Conservation (phyloP, 2,113 vertebrate species). For the Odocoileus virginianus region DNA sequence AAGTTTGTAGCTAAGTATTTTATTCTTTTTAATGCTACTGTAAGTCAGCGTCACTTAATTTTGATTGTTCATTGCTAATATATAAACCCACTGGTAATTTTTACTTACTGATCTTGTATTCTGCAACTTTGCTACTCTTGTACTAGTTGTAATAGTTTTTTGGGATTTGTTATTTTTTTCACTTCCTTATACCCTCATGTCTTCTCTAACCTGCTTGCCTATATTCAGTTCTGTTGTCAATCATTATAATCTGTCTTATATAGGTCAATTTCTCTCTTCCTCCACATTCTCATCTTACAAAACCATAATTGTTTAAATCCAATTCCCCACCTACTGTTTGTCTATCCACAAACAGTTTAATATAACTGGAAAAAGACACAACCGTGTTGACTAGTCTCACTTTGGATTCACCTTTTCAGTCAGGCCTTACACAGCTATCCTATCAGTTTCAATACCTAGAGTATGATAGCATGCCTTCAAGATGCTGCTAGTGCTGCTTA, state of each 20-base stretch:
- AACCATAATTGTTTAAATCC: neutral
- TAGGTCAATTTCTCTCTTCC: neutral
- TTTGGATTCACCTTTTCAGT: neutral
- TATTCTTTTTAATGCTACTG: neutral
- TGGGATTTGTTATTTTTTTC: neutral
- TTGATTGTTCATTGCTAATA: neutral
- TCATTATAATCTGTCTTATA: neutral
- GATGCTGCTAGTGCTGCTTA: neutral
- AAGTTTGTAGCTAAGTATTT: neutral
- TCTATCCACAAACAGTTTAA: neutral
- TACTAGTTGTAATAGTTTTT: neutral
- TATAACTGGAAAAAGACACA: neutral
- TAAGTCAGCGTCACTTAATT: neutral
- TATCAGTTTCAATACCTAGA: neutral
- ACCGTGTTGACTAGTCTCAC: neutral
- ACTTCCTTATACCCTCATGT: neutral
- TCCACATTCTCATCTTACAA: neutral
- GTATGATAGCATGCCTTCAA: neutral
- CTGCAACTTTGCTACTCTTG: neutral
- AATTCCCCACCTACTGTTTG: neutral
- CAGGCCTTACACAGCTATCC: neutral
- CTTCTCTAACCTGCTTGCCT: neutral
- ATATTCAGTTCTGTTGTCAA: neutral
- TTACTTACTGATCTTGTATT: neutral
- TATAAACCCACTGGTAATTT: neutral